Evolutionary conservation across 2,113 vertebrate species (phyloP), one percentile per base, ranked within the genome.

Genomic region (Hypanus sabinus): DNA sequence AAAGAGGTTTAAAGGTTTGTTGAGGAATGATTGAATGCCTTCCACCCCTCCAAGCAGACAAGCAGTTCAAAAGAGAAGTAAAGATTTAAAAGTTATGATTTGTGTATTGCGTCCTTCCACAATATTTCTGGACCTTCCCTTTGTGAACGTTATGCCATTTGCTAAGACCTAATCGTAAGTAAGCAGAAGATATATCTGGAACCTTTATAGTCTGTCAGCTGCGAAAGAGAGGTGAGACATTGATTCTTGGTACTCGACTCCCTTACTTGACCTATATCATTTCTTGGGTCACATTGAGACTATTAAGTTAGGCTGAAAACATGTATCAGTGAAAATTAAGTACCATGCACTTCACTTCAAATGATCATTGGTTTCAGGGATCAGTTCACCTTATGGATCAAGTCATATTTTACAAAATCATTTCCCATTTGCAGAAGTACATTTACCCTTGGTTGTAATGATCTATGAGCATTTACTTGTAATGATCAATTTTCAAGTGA

Each of bases 401-500:
- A 57, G 76, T 83, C 46, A 24, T 90, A 90, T n/a, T 90, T 65
- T 90, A 33, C 85, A 65, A 65, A 90, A 90, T 90, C 57, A 90
- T 65, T 90, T 33, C 60, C 85, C 85, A 90, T 90, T 90, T 33
- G 33, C 8, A n/a, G 11, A 22, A 8, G 85, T n/a, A 20, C 33
- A 62, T 90, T n/a, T 33, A 60, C 60, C 62, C 33, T 90, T 90
- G 60, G 85, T 65, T 90, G 60, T 90, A 88, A 90, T 90, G 60
- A 68, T 68, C 14, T 65, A 18, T 10, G 30, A 20, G 12, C 85
- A 90, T 65, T 90, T n/a, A 65, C 30, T 90, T 9, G 30, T 20
- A 22, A 90, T 12, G 85, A 90, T 90, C 85, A 90, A 90, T 90
- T 90, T 65, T 90, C 30, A 68, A 90, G 60, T 65, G 60, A 90